Percentiles rank a stretch among this genome's conserved stretches.
Conservation (phyloP, 2,797 vertebrate species). For the Coendou prehensilis region DNA sequence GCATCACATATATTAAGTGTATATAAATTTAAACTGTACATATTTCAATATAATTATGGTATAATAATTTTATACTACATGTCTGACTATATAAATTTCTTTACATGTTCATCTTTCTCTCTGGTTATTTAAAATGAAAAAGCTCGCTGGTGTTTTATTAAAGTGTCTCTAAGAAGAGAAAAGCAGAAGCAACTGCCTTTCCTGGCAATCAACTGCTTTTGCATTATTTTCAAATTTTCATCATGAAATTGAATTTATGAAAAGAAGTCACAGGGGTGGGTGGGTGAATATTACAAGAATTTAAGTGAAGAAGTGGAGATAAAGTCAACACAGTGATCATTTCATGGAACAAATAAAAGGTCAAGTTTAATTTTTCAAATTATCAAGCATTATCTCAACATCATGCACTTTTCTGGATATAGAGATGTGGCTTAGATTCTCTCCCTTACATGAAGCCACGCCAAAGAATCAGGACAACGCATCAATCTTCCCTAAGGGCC, state of each 20-base stretch:
- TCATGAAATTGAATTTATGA: conserved; percentile 62
- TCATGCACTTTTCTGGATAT: not conserved
- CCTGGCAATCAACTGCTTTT: not conserved
- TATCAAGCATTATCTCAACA: conserved; percentile 35
- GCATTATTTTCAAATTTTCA: conserved; percentile 63
- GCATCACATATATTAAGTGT: not conserved
- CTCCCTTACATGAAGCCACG: not conserved
- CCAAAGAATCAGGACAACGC: not conserved
- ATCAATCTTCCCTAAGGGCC: not conserved
- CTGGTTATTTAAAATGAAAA: conserved; percentile 55
- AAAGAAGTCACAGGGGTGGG: not conserved
- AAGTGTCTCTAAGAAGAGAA: conserved; percentile 23
- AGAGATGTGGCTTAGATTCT: not conserved
- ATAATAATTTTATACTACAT: conserved; percentile 46
- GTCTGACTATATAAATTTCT: conserved; percentile 16
- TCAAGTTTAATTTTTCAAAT: conserved; percentile 12
- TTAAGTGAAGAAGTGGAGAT: not conserved
- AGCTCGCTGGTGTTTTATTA: conserved; percentile 59
- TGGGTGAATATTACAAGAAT: not conserved
- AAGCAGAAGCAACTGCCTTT: conserved; percentile 1
- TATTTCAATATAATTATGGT: conserved; percentile 19
- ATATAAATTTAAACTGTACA: conserved; percentile 17
- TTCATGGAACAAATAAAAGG: not conserved
- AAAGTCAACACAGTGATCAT: not conserved
- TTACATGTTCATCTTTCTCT: conserved; percentile 3